Percentiles rank a stretch among this genome's conserved stretches.
These are phyloP conservation scores for Fundulus diaphanus DNA, from an alignment of 2,797 vertebrate genomes.

Conservation along the genomic window DNA sequence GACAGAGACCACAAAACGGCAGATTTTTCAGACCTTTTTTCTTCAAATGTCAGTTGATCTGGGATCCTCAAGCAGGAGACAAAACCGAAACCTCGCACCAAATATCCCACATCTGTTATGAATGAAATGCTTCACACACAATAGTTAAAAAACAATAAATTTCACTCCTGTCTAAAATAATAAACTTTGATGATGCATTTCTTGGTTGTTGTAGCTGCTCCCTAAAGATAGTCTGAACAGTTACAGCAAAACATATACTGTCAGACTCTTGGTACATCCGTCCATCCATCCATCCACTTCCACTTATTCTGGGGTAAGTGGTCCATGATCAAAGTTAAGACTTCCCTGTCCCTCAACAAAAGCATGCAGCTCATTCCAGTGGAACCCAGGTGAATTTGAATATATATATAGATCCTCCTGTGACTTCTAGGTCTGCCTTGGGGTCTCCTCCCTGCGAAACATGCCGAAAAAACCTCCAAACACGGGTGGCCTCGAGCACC, in stretches of 20 bases:
- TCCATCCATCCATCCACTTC: neutral
- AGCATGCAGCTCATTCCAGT: too few relatives aligned
- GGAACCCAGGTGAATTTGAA: too few relatives aligned
- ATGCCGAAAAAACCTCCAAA: too few relatives aligned
- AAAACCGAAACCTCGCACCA: neutral
- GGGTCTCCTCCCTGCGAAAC: too few relatives aligned
- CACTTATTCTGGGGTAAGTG: neutral
- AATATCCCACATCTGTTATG: neutral
- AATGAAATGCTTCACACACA: neutral
- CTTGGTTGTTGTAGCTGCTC: neutral
- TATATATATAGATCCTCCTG: too few relatives aligned
- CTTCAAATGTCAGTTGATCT: neutral
- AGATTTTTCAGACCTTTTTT: too few relatives aligned
- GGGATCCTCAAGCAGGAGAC: neutral
- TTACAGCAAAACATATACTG: neutral
- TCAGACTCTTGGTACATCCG: neutral
- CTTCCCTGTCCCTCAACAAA: too few relatives aligned
- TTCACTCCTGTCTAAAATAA: neutral
- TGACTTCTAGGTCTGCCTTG: too few relatives aligned
- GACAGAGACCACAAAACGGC: neutral
- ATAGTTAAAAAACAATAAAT: neutral
- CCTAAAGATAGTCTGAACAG: neutral
- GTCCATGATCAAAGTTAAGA: neutral
- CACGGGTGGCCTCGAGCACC: too few relatives aligned
- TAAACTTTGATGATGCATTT: neutral